These are phyloP conservation scores for Xylocopa sonorina DNA, from an alignment of 1,140 invertebrate species.

Conservation along the genomic window DNA sequence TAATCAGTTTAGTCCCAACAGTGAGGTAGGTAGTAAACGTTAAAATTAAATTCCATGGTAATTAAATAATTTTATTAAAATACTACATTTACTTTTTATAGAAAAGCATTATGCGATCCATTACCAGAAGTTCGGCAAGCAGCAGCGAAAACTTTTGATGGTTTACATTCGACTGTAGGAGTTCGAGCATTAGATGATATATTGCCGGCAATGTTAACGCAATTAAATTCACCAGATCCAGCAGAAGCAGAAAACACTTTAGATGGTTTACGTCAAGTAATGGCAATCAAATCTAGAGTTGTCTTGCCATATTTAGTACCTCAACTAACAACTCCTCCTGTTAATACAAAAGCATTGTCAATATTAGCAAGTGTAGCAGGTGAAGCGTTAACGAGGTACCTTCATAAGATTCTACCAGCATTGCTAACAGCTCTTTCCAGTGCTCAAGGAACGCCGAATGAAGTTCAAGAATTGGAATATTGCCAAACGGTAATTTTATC, in stretches of 20 bases:
- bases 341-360: conserved; percentile 96
- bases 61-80: background rate
- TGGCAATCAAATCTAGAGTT: conserved; percentile 97
- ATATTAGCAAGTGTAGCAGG: conserved; percentile 96
- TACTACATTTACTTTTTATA: conserved; percentile 61
- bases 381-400: conserved; percentile 94
- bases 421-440: conserved; percentile 90
- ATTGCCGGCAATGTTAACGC: conserved; percentile 93
- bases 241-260: conserved; percentile 91
- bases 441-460: conserved; percentile 87
- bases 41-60: too few relatives aligned
- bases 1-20: conserved; percentile 98
- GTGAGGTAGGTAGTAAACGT: conserved; percentile 83
- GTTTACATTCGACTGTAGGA: conserved; percentile 96
- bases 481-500: conserved; percentile 96
- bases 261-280: conserved; percentile 97
- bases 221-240: conserved; percentile 90
- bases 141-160: conserved; percentile 98
- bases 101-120: conserved; percentile 96
- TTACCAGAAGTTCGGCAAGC: conserved; percentile 95
- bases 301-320: conserved; percentile 98
- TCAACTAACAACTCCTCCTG: conserved; percentile 92
- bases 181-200: conserved; percentile 98
- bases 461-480: conserved; percentile 93
- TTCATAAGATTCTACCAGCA: conserved; percentile 95